phyloP scores from a whole-genome alignment of 2,113 vertebrate genomes.

The Chelonoidis abingdonii region DNA sequence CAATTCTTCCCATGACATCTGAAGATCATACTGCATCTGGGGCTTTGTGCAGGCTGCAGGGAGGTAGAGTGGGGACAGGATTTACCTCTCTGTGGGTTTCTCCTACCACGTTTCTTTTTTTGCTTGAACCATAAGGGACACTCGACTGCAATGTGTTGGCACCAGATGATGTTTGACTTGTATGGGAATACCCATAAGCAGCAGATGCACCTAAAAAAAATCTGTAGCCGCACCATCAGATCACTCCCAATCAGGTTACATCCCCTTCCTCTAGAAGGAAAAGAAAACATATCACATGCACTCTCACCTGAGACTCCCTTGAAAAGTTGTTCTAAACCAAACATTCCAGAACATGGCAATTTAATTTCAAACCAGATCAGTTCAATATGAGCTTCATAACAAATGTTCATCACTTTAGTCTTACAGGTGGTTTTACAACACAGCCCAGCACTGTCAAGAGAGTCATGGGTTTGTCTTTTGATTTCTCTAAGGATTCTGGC shows the following conservation, averaged over 20 bases:
- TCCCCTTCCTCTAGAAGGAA: not conserved
- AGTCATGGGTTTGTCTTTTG: not conserved
- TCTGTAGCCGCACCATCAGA: not conserved
- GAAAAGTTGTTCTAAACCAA: not conserved
- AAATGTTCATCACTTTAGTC: not conserved
- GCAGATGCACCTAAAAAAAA: not conserved
- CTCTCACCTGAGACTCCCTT: not conserved
- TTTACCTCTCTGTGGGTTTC: not conserved
- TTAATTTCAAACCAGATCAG: rapidly evolving
- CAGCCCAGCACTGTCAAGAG: not conserved
- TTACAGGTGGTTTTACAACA: not conserved
- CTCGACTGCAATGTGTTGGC: not conserved
- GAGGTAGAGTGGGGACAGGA: not conserved
- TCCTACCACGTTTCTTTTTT: not conserved
- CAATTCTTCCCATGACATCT: not conserved
- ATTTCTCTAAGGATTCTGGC: not conserved
- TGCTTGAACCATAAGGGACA: not conserved
- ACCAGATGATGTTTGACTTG: not conserved
- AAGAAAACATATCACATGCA: rapidly evolving
- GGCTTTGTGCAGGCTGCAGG: not conserved
- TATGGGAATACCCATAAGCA: not conserved
- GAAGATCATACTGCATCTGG: not conserved
- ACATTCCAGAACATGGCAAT: not conserved
- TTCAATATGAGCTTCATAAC: not conserved
- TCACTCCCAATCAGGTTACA: not conserved